These are phyloP conservation scores for Nothoprocta perdicaria DNA, from an alignment of 2,113 vertebrate genomes.

Conservation along the genomic window DNA sequence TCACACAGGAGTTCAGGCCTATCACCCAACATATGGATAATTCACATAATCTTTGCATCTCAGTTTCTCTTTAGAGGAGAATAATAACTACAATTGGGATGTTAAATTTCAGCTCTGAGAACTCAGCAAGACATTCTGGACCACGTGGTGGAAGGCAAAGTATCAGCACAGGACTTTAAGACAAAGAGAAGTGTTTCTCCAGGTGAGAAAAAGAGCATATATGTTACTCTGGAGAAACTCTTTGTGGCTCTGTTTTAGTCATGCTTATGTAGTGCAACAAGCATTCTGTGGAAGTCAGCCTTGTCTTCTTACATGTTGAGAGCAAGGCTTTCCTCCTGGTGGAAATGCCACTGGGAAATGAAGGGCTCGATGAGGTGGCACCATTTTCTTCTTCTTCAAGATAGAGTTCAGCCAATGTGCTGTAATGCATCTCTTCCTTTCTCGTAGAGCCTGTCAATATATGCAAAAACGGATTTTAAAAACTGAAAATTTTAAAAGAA, in stretches of 20 bases:
- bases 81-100: not conserved
- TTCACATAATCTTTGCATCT: not conserved
- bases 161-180: not conserved
- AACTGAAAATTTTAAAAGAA: not conserved
- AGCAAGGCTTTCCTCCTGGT: constrained; percentile 93
- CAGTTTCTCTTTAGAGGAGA: not conserved
- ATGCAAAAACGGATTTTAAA: not conserved
- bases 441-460: constrained; percentile 84
- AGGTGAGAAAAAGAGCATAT: not conserved
- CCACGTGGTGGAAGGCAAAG: accelerated
- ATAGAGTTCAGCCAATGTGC: constrained; percentile 95
- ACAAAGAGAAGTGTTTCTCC: not conserved
- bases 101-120: not conserved
- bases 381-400: constrained; percentile 92
- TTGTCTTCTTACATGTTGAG: constrained; percentile 88
- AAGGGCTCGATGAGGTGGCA: constrained; percentile 90
- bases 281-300: not conserved
- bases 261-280: not conserved
- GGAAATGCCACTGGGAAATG: constrained; percentile 96
- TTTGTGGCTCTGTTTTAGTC: not conserved
- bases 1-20: not conserved
- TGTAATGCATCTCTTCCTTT: constrained; percentile 93
- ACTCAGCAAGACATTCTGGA: not conserved
- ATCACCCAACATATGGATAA: not conserved
- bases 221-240: not conserved